Evolutionary conservation across 2,113 vertebrate genomes (phyloP).

Genomic region (Triplophysa tibetana): DNA sequence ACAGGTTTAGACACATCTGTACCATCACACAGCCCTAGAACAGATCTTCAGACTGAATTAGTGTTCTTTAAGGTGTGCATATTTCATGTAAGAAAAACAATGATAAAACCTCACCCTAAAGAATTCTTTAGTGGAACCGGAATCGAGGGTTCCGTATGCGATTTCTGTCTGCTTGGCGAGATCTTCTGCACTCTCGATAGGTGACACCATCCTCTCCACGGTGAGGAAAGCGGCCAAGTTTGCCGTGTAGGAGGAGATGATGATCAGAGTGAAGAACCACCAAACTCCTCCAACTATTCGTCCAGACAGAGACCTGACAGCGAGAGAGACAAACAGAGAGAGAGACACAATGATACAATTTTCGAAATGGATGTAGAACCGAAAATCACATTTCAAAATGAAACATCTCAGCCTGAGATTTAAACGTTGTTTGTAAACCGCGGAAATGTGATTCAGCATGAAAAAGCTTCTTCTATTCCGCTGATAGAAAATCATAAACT

Average conservation of each 20-base stretch:
- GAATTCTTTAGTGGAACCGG: slow-evolving; percentile 99
- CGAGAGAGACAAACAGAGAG: too few relatives aligned
- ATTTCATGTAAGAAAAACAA: too few relatives aligned
- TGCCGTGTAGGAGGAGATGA: slow-evolving; percentile 98
- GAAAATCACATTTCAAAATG: too few relatives aligned
- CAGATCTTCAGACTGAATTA: too few relatives aligned
- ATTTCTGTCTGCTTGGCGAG: slow-evolving; percentile 99
- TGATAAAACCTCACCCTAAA: slow-evolving; percentile 85
- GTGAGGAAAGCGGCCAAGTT: slow-evolving; percentile 99
- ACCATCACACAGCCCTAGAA: too few relatives aligned
- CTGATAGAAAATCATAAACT: neutral
- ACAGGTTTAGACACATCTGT: too few relatives aligned
- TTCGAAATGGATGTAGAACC: neutral
- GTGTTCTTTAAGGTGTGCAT: too few relatives aligned
- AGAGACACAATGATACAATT: neutral
- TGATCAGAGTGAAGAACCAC: slow-evolving; percentile 99
- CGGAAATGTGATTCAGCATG: slow-evolving; percentile 25
- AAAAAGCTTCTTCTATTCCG: neutral
- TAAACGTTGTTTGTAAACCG: neutral
- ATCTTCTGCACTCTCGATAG: slow-evolving; percentile 98
- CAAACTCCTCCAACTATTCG: slow-evolving; percentile 98
- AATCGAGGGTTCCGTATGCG: slow-evolving; percentile 95
- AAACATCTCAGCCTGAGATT: too few relatives aligned
- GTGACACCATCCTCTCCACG: slow-evolving; percentile 98
- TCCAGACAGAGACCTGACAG: slow-evolving; percentile 92